Conservation (phyloP, 2,888 invertebrate genomes). For the Pyrrhia umbra region DNA sequence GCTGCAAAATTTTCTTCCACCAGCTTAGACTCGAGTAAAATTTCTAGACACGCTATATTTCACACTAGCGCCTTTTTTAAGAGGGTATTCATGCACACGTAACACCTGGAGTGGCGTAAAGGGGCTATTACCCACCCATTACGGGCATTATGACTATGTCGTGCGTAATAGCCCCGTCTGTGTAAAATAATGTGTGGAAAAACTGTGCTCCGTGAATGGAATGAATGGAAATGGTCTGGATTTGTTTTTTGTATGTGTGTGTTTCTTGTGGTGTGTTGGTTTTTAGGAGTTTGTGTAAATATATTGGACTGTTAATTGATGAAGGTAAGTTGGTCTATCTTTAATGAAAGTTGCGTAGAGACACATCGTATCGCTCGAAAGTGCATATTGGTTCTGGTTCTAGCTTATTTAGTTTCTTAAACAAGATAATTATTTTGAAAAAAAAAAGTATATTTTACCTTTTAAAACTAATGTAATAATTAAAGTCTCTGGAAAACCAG, state of each 20-base stretch:
- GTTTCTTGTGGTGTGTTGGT: background rate
- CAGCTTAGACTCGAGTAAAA: slow-evolving; percentile 43
- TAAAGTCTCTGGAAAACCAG: no score
- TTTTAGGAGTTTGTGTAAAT: background rate
- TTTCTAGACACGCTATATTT: slow-evolving; percentile 63
- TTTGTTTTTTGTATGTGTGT: slow-evolving; percentile 23
- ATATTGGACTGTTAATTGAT: slow-evolving; percentile 8
- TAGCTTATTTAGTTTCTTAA: no score
- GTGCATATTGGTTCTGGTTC: no score
- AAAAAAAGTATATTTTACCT: no score
- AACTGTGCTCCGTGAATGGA: slow-evolving; percentile 50
- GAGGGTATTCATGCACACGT: slow-evolving; percentile 75
- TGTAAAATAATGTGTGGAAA: slow-evolving; percentile 73
- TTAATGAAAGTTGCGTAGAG: background rate
- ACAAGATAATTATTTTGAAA: no score
- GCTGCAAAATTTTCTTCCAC: slow-evolving; percentile 38
- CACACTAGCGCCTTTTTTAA: slow-evolving; percentile 69
- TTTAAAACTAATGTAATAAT: no score
- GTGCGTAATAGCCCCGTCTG: slow-evolving; percentile 66
- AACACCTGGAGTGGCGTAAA: slow-evolving; percentile 69
- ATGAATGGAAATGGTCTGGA: slow-evolving; percentile 36
- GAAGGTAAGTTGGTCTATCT: background rate
- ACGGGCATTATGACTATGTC: slow-evolving; percentile 67
- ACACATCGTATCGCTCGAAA: background rate
- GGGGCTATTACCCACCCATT: slow-evolving; percentile 73